Conservation (phyloP, 2,888 invertebrate genomes). For the Drosophila demipolita region DNA sequence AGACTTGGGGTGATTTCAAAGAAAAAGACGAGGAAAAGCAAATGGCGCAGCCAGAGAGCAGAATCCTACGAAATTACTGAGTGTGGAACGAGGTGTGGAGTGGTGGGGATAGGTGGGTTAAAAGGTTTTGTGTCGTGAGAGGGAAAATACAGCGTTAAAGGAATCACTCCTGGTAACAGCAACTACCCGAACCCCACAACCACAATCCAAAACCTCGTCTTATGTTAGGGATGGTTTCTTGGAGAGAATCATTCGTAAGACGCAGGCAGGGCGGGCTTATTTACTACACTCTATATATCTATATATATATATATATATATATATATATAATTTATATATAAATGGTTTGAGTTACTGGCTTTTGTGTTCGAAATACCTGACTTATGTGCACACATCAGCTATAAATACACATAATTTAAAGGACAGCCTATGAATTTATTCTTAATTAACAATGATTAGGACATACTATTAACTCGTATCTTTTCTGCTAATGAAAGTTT, state of each 20-base stretch:
- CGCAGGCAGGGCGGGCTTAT: slow-evolving; percentile 10
- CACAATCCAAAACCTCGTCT: not conserved
- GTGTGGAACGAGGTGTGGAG: not conserved
- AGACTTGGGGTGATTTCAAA: slow-evolving; percentile 43
- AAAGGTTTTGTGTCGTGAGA: not conserved
- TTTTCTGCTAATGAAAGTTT: not conserved
- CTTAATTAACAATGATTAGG: not conserved
- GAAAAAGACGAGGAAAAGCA: slow-evolving; percentile 47
- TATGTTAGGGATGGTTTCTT: slow-evolving; percentile 36
- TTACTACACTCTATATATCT: not conserved
- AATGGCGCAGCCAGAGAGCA: slow-evolving; percentile 38
- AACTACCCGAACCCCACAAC: slow-evolving; percentile 6
- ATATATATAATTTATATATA: not conserved
- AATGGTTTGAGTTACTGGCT: slow-evolving; percentile 1
- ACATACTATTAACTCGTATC: not conserved
- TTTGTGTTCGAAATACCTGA: not conserved
- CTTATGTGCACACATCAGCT: not conserved
- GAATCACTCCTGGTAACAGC: slow-evolving; percentile 17
- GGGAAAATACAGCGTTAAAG: slow-evolving; percentile 5
- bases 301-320: not conserved
- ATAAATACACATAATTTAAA: not conserved
- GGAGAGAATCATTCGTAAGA: slow-evolving; percentile 29
- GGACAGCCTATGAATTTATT: not conserved
- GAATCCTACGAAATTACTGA: slow-evolving; percentile 24
- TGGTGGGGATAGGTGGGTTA: not conserved